A percentile compares a stretch with the other conserved stretches of the same genome.
These are phyloP conservation scores for Lordiphosa mommai DNA, from an alignment of 1,140 invertebrate genomes.

Conservation along the genomic window DNA sequence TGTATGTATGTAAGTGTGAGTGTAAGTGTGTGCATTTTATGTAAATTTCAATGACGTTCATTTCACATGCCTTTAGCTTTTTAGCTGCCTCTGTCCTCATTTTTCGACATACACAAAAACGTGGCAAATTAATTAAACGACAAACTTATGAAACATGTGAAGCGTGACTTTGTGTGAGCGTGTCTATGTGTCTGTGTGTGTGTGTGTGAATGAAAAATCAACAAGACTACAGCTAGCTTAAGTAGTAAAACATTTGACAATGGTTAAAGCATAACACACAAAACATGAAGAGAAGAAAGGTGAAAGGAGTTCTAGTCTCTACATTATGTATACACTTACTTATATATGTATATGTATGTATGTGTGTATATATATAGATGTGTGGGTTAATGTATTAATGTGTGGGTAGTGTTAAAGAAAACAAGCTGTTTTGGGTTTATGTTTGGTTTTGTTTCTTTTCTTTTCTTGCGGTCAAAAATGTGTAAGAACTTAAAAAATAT, in stretches of 20 bases:
- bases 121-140: conserved; percentile 68
- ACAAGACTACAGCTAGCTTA: conserved; percentile 2
- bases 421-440: conserved; percentile 1
- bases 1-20: conserved; percentile 12
- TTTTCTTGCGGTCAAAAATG: conserved; percentile 17
- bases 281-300: conserved; percentile 13
- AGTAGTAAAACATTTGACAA: conserved; percentile 20
- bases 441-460: conserved; percentile 2
- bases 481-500: conserved; percentile 31
- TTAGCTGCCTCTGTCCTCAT: conserved; percentile 43
- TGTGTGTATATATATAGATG: conserved; percentile 5
- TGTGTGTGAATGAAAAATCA: conserved; percentile 32
- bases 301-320: conserved; percentile 38
- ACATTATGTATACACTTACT: conserved; percentile 13
- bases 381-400: conserved; percentile 13
- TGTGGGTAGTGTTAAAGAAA: conserved; percentile 9
- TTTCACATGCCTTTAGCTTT: conserved; percentile 20
- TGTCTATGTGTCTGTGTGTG: conserved; percentile 1
- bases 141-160: conserved; percentile 56
- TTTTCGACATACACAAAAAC: conserved; percentile 33
- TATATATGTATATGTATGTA: conserved; percentile 18
- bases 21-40: conserved; percentile 26
- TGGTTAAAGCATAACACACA: neutral
- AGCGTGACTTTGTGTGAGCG: conserved; percentile 1
- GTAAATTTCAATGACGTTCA: conserved; percentile 56